phyloP scores from a whole-genome alignment of 2,113 vertebrate species.

The Ornithorhynchus anatinus region DNA sequence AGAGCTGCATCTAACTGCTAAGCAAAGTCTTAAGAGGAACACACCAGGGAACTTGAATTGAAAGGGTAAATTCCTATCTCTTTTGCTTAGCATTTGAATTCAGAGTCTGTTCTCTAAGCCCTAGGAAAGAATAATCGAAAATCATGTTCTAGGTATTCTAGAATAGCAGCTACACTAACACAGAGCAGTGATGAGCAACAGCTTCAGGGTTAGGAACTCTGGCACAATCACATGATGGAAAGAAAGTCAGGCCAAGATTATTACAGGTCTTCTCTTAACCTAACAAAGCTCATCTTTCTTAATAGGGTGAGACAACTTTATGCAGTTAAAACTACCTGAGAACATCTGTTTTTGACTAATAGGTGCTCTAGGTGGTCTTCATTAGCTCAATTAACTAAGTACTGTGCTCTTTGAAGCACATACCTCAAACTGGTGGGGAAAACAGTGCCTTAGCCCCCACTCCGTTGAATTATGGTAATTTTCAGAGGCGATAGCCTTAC shows the following conservation, averaged over 20 bases:
- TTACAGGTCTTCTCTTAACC: neutral
- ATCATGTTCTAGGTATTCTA: neutral
- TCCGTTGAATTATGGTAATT: neutral
- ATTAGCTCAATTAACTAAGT: constrained; percentile 18
- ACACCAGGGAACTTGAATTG: constrained; percentile 49
- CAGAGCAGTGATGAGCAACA: neutral
- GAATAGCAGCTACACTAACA: neutral
- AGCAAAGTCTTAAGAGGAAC: too few relatives aligned
- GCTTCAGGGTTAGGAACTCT: neutral
- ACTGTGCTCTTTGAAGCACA: neutral
- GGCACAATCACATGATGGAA: neutral
- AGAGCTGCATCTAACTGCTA: too few relatives aligned
- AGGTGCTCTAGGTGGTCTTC: neutral
- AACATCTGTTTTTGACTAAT: constrained; percentile 4
- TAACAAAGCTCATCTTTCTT: neutral
- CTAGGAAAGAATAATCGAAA: constrained; percentile 9
- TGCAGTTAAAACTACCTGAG: neutral
- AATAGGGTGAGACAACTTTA: neutral
- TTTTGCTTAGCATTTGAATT: too few relatives aligned
- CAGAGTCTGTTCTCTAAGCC: neutral
- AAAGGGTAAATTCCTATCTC: constrained; percentile 46
- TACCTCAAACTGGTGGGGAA: neutral
- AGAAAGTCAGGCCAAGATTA: neutral
- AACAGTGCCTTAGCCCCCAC: neutral
- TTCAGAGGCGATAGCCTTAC: neutral